Percentiles rank a stretch among this genome's conserved stretches.
phyloP scores from a whole-genome alignment of 2,797 vertebrate species.

The Enteromius viviparus region DNA sequence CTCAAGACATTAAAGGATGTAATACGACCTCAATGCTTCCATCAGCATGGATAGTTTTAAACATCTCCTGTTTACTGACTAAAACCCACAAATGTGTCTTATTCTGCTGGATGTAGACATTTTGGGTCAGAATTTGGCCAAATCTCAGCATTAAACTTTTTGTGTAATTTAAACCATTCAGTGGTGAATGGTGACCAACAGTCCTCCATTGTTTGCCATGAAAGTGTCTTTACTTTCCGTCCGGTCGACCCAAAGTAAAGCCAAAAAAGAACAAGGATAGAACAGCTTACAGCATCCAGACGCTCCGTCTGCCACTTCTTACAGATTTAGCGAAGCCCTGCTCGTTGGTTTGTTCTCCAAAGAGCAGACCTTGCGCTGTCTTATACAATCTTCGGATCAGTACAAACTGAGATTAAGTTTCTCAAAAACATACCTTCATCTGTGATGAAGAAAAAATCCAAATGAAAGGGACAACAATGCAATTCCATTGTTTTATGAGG shows the following conservation, averaged over 20 bases:
- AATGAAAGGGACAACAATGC: slow-evolving; percentile 30
- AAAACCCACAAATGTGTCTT: slow-evolving; percentile 30
- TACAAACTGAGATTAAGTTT: slow-evolving; percentile 52
- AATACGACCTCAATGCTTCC: background rate
- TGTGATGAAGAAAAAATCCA: slow-evolving; percentile 59
- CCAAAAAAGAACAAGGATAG: slow-evolving; percentile 67
- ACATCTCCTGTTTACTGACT: slow-evolving; percentile 19
- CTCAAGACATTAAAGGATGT: slow-evolving; percentile 61
- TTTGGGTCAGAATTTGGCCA: slow-evolving; percentile 16
- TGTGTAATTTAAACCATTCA: slow-evolving; percentile 42
- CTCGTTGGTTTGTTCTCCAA: slow-evolving; percentile 28
- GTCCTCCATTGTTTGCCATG: slow-evolving; percentile 44
- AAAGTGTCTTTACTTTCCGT: slow-evolving; percentile 36
- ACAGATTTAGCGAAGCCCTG: slow-evolving; percentile 39
- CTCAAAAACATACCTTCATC: slow-evolving; percentile 50
- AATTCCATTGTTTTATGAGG: slow-evolving; percentile 47
- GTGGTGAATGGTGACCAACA: slow-evolving; percentile 40
- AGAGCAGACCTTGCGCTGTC: slow-evolving; percentile 16
- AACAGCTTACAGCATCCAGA: slow-evolving; percentile 55
- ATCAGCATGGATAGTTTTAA: background rate
- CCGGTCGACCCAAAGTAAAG: slow-evolving; percentile 49
- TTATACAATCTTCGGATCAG: slow-evolving; percentile 52
- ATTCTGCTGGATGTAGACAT: slow-evolving; percentile 20
- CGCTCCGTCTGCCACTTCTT: slow-evolving; percentile 37
- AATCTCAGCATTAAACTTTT: slow-evolving; percentile 22